Base-by-base conservation (phyloP, 2,888 invertebrate genomes). In the Phyto melanocephala region DNA sequence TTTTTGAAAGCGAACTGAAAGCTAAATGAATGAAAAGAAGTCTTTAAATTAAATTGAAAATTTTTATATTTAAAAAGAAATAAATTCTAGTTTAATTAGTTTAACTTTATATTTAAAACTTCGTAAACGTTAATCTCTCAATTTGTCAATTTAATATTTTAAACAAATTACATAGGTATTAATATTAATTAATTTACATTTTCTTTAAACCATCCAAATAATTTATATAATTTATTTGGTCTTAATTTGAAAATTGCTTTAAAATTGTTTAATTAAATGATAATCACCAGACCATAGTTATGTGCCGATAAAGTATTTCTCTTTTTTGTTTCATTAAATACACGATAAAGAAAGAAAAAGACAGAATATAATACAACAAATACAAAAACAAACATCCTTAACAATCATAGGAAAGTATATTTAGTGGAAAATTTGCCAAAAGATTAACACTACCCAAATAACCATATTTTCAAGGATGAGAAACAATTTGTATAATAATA, bases 211-310 rank as follows among this genome's bases (percentile, higher is more conserved):
- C 20, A 33, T 5, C 15, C 22, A 33, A 33, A 54, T 45, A 54
- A 56, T 65, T 40, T n/a, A n/a, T n/a, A n/a, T n/a, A n/a, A n/a
- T n/a, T 68, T 77, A 63, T 45, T 24, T 24, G 63, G 56, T 65
- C 70, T 70, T 50, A 62, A 71, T 35, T 40, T 63, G 22, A 56
- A 75, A 80, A 70, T 15, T 76, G 33, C 50, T 28, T 71, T 60
- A 50, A 60, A 60, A 7, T 60, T 47, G 45, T 52, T 54, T 75
- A 81, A 81, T 76, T 71, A 81, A 76, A 76, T 71, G 54, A 76
- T 76, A 67, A 81, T 81, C 81, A 76, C 40, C 72, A 60, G 81
- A 81, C 81, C 81, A 67, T 81, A 70, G 71, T 76, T 65, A 65
- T 76, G 24, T 24, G 67, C 37, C 74, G 68, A 50, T 67, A 63